A percentile compares a stretch with the other conserved stretches of the same genome.
These are phyloP conservation scores for Urocyon cinereoargenteus DNA, from an alignment of 2,797 vertebrate species.

Conservation along the genomic window DNA sequence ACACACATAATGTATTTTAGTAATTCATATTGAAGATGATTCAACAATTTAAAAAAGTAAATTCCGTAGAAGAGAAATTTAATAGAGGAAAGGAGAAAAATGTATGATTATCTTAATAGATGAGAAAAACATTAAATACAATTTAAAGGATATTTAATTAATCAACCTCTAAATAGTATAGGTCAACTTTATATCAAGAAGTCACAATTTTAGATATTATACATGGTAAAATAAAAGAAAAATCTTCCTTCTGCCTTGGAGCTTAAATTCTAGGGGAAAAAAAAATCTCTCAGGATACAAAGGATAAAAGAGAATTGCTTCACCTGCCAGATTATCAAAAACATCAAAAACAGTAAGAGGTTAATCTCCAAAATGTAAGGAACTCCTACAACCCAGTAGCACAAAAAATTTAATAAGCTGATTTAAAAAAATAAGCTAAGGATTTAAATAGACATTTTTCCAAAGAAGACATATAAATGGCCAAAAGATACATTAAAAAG, in stretches of 20 bases:
- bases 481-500: background rate
- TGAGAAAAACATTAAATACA: background rate
- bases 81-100: background rate
- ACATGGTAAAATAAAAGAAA: background rate
- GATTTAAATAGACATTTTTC: background rate
- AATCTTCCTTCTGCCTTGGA: background rate
- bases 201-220: background rate
- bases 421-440: background rate
- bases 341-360: background rate
- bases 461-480: background rate
- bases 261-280: background rate
- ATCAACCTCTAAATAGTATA: background rate
- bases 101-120: background rate
- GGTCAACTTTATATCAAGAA: background rate
- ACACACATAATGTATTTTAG: background rate
- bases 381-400: background rate
- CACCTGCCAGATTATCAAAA: background rate
- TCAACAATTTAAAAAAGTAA: background rate
- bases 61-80: background rate
- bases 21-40: background rate
- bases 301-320: background rate
- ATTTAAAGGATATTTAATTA: background rate
- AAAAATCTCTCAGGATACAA: background rate
- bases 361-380: background rate
- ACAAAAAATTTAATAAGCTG: background rate